Evolutionary conservation across 2,797 vertebrate genomes (phyloP).

Genomic region (Vultur gryphus): DNA sequence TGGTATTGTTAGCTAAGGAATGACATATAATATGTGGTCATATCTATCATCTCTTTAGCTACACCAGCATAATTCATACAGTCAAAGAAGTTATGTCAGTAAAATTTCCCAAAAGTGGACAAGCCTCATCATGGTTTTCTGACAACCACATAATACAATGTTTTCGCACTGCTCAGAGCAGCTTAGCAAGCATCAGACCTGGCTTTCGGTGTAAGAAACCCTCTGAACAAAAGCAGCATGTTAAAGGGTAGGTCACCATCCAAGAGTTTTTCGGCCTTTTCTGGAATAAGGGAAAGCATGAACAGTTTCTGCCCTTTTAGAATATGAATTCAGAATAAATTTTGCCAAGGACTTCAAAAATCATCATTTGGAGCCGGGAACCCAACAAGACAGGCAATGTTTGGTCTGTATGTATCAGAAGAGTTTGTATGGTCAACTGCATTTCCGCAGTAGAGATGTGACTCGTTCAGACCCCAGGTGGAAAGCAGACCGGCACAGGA

Average conservation of each 20-base stretch:
- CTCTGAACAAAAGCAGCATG: neutral
- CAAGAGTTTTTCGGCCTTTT: neutral
- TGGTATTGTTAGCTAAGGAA: neutral
- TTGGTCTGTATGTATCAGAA: neutral
- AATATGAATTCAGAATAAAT: neutral
- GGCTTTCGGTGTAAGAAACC: neutral
- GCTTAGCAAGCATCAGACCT: neutral
- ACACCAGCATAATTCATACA: neutral
- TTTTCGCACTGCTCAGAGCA: neutral
- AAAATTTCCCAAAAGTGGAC: conserved; percentile 8
- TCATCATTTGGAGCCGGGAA: neutral
- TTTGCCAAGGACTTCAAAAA: neutral
- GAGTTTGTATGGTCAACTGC: neutral
- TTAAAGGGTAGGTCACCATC: neutral
- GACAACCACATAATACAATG: neutral
- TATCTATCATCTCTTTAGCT: conserved; percentile 7
- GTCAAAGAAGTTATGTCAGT: neutral
- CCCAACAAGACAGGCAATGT: neutral
- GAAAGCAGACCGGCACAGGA: neutral
- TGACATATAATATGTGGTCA: neutral
- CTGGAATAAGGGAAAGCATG: neutral
- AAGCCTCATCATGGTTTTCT: conserved; percentile 8
- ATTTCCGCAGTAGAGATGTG: neutral
- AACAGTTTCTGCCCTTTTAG: neutral
- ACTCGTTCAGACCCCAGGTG: neutral